Evolutionary conservation across 2,888 invertebrate species (phyloP), one percentile per base, ranked within the genome.

Genomic region (Sarcophaga variegata): DNA sequence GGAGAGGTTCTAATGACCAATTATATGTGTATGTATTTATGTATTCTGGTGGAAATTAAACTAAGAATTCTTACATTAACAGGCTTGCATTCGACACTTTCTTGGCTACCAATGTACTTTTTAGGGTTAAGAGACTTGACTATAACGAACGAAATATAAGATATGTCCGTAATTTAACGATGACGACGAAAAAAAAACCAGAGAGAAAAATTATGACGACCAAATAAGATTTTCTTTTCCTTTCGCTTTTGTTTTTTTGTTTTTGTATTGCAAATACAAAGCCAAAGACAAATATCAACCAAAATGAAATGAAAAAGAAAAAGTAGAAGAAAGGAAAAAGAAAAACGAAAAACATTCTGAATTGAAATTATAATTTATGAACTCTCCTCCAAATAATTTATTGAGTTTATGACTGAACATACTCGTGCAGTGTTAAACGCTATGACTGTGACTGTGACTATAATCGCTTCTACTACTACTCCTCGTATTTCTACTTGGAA

Each of bases 311-410:
- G 10, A 37, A 37, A 37, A 37, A 37, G 37, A 37, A 37, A 6
- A 10, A 37, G 8, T 8, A 37, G 37, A 37, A 37, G 37, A 37
- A 37, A 37, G 37, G 8, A 37, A 37, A 37, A 37, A 10, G 14
- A 54, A 54, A 54, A 17, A 49, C 11, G 14, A 67, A 67, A 67
- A 60, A 37, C 60, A 63, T 76, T 49, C n/a, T 76, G 49, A 76
- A 49, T 14, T 14, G 54, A 70, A 79, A 79, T 63, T 77, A 82
- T 79, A 74, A 79, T 84, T 79, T 82, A 87, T 84, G 78, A 84
- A 83, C 62, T 81, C 75, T 62, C 20, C 77, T 67, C 74, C 74
- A 20, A 64, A 66, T 20, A 81, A 80, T 83, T 79, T 79, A 62
- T 71, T 64, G 11, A 71, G 22, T 54, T 54, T 54, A 54, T 54